A percentile compares a stretch with the other conserved stretches of the same genome.
These are phyloP conservation scores for Alouatta palliata DNA, from an alignment of 2,113 vertebrate genomes.

Conservation along the genomic window DNA sequence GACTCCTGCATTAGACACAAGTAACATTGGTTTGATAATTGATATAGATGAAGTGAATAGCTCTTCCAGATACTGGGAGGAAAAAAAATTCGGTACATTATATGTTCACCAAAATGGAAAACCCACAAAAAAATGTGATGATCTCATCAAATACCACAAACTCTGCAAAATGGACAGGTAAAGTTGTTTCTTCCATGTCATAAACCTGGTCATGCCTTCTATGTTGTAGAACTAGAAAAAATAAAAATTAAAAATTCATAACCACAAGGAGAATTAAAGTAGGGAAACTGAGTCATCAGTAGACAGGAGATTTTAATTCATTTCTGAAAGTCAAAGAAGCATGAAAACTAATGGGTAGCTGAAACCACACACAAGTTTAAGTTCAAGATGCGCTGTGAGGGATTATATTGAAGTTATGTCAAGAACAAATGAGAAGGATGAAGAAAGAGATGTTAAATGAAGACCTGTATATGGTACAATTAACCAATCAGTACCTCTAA, in stretches of 20 bases:
- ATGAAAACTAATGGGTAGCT: neutral
- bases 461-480: neutral
- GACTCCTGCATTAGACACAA: neutral
- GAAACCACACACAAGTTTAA: neutral
- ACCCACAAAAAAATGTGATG: neutral
- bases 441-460: neutral
- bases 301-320: neutral
- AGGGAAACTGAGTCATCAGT: neutral
- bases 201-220: neutral
- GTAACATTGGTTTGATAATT: neutral
- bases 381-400: neutral
- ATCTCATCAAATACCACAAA: neutral
- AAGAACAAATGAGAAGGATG: neutral
- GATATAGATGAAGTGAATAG: neutral
- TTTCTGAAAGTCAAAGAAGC: neutral
- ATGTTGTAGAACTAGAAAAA: neutral
- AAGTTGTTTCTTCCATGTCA: neutral
- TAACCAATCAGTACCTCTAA: neutral
- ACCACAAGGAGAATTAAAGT: neutral
- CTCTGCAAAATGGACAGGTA: neutral
- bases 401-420: neutral
- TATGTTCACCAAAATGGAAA: neutral
- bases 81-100: neutral
- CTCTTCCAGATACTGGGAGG: neutral
- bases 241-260: neutral